A percentile compares a stretch with the other conserved stretches of the same genome.
phyloP scores from a whole-genome alignment of 2,888 invertebrate species.

The Galerucella nymphaeae region DNA sequence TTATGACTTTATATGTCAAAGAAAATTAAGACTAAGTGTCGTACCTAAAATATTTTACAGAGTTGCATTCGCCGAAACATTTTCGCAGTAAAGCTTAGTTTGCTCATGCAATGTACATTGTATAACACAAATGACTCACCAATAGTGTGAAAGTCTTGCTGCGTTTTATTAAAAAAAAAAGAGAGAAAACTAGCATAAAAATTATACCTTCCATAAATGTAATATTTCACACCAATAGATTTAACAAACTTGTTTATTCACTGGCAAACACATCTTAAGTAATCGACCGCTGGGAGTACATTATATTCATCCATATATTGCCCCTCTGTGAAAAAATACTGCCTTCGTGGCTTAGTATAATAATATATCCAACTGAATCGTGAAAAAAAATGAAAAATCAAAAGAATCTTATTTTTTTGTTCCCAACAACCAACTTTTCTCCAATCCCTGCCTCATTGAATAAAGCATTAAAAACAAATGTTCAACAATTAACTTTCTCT shows the following conservation, averaged over 20 bases:
- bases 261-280: no score
- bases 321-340: background rate
- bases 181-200: no score
- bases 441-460: background rate
- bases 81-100: background rate
- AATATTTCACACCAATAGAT: background rate
- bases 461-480: slow-evolving; percentile 20
- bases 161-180: background rate
- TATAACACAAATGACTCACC: background rate
- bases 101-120: background rate
- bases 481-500: slow-evolving; percentile 12
- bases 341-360: background rate
- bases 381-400: background rate
- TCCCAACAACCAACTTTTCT: background rate
- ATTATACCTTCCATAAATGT: no score
- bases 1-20: slow-evolving; percentile 5
- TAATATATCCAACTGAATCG: background rate
- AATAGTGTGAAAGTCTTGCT: background rate
- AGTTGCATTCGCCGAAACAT: background rate
- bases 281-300: background rate
- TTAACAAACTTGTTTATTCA: background rate
- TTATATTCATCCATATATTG: background rate
- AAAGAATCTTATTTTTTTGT: background rate
- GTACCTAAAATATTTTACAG: background rate
- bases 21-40: background rate